Conservation (phyloP, 2,113 vertebrate genomes). For the Pristiophorus japonicus region DNA sequence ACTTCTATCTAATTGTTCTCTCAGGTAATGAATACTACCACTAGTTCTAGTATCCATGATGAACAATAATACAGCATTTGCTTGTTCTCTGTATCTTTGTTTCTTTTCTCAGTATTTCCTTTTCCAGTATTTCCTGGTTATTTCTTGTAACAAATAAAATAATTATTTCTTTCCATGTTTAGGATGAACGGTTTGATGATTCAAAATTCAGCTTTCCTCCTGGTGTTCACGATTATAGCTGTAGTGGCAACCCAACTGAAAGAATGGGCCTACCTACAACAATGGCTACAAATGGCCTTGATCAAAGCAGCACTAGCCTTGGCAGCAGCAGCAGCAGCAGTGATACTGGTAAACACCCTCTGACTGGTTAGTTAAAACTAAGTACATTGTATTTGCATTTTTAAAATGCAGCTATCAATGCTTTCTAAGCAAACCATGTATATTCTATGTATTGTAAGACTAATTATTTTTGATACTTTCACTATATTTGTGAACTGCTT, state of each 20-base stretch:
- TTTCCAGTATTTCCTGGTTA: too few relatives aligned
- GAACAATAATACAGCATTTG: too few relatives aligned
- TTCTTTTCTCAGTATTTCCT: too few relatives aligned
- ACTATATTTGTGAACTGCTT: neutral
- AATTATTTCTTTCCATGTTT: constrained; percentile 23
- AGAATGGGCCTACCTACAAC: constrained; percentile 53
- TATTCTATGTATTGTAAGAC: neutral
- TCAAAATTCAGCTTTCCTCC: constrained; percentile 67
- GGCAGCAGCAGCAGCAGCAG: constrained; percentile 87
- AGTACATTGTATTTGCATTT: constrained; percentile 11
- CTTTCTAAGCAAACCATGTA: neutral
- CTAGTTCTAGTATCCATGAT: too few relatives aligned
- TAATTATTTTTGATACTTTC: neutral
- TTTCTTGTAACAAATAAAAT: neutral
- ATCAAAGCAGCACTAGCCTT: constrained; percentile 82
- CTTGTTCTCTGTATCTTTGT: too few relatives aligned
- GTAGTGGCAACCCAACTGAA: constrained; percentile 57
- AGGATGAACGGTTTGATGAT: constrained; percentile 70
- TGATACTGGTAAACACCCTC: constrained; percentile 64
- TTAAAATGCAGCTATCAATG: neutral
- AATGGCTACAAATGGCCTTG: constrained; percentile 71
- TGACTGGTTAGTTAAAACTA: constrained; percentile 9
- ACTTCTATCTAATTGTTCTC: too few relatives aligned
- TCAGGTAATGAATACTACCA: too few relatives aligned
- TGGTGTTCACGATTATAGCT: constrained; percentile 69